A percentile compares a stretch with the other conserved stretches of the same genome.
phyloP scores from a whole-genome alignment of 1,140 invertebrate genomes.

The Adelges cooleyi region DNA sequence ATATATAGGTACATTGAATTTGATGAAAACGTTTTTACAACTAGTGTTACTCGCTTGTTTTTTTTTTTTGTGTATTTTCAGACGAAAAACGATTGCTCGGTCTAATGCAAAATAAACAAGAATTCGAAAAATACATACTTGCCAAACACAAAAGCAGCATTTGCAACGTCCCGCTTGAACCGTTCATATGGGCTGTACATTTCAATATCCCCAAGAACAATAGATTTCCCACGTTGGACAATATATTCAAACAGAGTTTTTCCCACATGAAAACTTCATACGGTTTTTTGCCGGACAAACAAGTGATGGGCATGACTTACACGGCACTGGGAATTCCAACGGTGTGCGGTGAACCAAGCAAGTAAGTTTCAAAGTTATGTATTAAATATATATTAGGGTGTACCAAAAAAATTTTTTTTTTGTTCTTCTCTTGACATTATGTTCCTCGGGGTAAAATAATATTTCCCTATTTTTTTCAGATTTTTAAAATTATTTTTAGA shows the following conservation, averaged over 20 bases:
- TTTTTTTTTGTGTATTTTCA: not conserved
- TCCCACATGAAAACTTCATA: not conserved
- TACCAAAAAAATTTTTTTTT: no score
- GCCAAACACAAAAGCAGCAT: not conserved
- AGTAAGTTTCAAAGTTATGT: not conserved
- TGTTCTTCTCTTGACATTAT: no score
- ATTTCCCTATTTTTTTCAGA: no score
- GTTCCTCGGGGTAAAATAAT: no score
- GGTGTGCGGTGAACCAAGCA: slow-evolving; percentile 1
- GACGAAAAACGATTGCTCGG: not conserved
- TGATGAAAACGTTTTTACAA: no score
- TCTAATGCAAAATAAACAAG: not conserved
- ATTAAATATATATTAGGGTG: no score
- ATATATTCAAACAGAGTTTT: not conserved
- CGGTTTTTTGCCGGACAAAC: not conserved
- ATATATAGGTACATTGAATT: no score
- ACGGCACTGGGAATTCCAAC: slow-evolving; percentile 9
- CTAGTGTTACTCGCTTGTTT: no score
- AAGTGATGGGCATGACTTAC: slow-evolving; percentile 6
- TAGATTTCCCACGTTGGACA: not conserved
- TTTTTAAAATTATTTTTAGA: no score
- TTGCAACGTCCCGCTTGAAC: not conserved
- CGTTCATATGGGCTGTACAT: slow-evolving; percentile 20
- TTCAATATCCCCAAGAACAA: slow-evolving; percentile 8
- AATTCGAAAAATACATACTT: not conserved